These are phyloP conservation scores for Eudyptes chrysolophus DNA, from an alignment of 2,113 vertebrate genomes.

Conservation along the genomic window DNA sequence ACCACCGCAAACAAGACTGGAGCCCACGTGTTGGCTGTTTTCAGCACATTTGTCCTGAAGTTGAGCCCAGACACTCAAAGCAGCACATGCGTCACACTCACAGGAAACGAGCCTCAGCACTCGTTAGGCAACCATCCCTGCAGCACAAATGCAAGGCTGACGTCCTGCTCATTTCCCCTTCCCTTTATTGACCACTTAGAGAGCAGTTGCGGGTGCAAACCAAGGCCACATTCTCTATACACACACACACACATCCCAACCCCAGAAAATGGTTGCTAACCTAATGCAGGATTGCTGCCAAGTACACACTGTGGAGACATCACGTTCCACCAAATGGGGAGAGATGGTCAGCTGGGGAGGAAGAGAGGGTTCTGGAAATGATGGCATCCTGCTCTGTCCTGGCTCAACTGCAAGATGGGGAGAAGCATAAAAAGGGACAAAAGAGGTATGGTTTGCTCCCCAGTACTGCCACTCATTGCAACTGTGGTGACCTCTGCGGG, in stretches of 20 bases:
- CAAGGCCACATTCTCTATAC: neutral
- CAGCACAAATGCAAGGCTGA: neutral
- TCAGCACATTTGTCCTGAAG: neutral
- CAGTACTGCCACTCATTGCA: neutral
- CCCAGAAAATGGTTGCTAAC: neutral
- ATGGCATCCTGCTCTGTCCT: neutral
- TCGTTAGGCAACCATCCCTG: constrained; percentile 34
- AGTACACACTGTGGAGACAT: neutral
- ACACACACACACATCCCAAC: neutral
- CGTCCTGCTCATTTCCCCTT: constrained; percentile 45
- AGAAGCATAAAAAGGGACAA: neutral
- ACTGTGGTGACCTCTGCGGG: neutral
- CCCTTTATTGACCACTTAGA: neutral
- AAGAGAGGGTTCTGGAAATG: neutral
- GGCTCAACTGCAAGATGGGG: neutral
- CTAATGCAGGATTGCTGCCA: neutral
- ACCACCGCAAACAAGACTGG: neutral
- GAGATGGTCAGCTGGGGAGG: neutral
- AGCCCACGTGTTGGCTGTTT: neutral
- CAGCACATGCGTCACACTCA: constrained; percentile 9
- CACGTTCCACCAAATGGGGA: neutral
- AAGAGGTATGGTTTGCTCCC: neutral
- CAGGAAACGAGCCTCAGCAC: constrained; percentile 1
- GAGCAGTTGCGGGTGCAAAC: neutral
- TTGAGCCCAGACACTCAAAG: neutral